Percentiles rank a stretch among this genome's conserved stretches.
Conservation (phyloP, 2,113 vertebrate genomes). For the Serilophus lunatus region DNA sequence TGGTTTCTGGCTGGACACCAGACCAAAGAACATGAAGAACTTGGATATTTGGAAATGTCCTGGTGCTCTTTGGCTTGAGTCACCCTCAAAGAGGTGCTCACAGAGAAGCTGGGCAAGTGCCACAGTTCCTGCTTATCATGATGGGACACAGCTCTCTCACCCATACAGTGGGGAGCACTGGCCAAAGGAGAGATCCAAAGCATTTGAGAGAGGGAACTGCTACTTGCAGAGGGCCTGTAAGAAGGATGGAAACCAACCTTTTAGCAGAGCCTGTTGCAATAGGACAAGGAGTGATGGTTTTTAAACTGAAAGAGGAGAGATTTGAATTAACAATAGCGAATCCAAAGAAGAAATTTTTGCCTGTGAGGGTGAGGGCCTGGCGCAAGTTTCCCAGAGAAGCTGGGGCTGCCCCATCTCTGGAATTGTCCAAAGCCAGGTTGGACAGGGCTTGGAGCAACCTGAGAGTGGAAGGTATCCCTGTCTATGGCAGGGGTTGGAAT, state of each 20-base stretch:
- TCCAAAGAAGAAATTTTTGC: neutral
- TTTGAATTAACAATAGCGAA: no score
- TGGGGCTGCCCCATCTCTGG: neutral
- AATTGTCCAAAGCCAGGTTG: neutral
- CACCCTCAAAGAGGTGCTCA: neutral
- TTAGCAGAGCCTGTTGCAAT: neutral
- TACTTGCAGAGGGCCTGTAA: neutral
- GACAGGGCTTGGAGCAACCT: no score
- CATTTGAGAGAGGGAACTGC: neutral
- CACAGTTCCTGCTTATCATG: neutral
- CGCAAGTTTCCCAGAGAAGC: neutral
- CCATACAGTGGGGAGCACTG: neutral
- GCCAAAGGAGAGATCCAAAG: neutral
- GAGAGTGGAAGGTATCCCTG: neutral
- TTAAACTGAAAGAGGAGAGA: neutral
- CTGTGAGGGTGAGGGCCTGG: neutral
- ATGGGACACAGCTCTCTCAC: neutral
- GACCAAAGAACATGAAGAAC: neutral
- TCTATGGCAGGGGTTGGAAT: no score
- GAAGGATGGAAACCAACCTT: neutral
- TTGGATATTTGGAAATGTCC: neutral
- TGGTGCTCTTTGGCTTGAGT: neutral
- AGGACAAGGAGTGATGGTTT: neutral
- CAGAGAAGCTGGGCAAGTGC: neutral
- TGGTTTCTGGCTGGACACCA: neutral